Base-by-base conservation (phyloP, 2,113 vertebrate genomes). In the Oryzias curvinotus region DNA sequence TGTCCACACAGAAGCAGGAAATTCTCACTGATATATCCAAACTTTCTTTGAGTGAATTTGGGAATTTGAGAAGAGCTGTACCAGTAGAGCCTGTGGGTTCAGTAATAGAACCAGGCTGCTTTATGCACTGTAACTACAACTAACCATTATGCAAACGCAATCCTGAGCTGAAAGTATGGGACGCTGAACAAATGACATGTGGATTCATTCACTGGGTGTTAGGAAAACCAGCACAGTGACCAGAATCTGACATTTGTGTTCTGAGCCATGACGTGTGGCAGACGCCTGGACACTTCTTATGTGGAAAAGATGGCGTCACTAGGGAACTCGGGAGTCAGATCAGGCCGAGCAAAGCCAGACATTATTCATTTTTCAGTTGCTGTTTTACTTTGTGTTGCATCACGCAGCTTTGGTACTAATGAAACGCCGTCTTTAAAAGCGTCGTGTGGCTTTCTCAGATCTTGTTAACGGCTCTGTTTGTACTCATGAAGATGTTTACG, bases 161-260 rank as follows among this genome's bases (percentile, higher is more conserved):
- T 52, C 69, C 36, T 46, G 23, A 53, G 52, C 52, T 28, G 41
- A 41, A 28, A 19, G 26, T 49, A 16, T 47, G 52, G 67, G 26
- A 45, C 43, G 74, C 56, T 66, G 72, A 36, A 76, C 65, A 68
- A 80, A 67, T 44, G 62, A 83, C 80, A 17, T 78, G 45, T 72
- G 55, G 71, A 55, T 13, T 45, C 36, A 61, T 18, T 62, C 62
- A 80, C 53, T 47, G 18, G 19, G 26, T 26, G 62, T 68, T 73
- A 7, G 13, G 41, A 65, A 64, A 72, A 57, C 14, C 30, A 64
- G 42, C 51, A 4, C 50, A 71, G 75, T 19, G 48, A 25, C 13
- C 26, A 52, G 62, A 62, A 19, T 58, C 54, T 50, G 7, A 73
- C 21, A 61, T 46, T 56, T 72, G n/a, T 71, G 47, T 63, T 25